Base-by-base conservation (phyloP, 2,113 vertebrate genomes). In the Cyprinus carpio region DNA sequence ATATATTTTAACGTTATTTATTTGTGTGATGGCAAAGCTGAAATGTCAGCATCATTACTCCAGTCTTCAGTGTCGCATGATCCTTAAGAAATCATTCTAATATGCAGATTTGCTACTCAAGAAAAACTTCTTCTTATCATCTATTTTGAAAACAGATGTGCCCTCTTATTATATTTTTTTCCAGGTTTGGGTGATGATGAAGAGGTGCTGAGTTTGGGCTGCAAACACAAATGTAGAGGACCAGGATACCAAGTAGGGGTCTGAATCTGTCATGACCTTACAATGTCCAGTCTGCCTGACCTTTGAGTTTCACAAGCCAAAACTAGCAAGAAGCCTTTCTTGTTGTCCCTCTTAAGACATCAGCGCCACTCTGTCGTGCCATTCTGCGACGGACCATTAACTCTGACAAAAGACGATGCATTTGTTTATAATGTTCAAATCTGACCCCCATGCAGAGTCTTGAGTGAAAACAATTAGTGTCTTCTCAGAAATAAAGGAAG, bases 231-330 rank as follows among this genome's bases (percentile, higher is more conserved):
- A 37, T 7, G 40, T 40, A 40, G 2, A 0, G 9, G 40, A 2
- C 8, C 23, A 2, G 58, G 7, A n/a, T 60, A 2, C 23, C 23
- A 60, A 8, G 23, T 60, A 60, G 23, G 9, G 58, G 18, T 60
- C 58, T 60, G 58, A 60, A 60, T 60, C 8, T 69, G 67, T 7
- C 31, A 20, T 71, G 31, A 71, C 6, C 31, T 71, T 4, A 74
- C 10, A 10, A 40, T 43, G 40, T 74, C 23, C 10, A 12, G 34
- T 88, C 71, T 84, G 34, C 81, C 81, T 90, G 87, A 92, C 90
- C 88, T 88, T 23, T 75, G 43, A 71, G 67, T 75, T 51, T 15
- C 89, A 86, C 81, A 71, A 83, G 87, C 75, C 84, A 83, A 67
- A 81, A 13, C 85, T 56, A 91, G 86, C 83, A 89, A 86, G 65